Evolutionary conservation across 2,888 invertebrate species (phyloP).

Genomic region (Lithophane semibrunnea): DNA sequence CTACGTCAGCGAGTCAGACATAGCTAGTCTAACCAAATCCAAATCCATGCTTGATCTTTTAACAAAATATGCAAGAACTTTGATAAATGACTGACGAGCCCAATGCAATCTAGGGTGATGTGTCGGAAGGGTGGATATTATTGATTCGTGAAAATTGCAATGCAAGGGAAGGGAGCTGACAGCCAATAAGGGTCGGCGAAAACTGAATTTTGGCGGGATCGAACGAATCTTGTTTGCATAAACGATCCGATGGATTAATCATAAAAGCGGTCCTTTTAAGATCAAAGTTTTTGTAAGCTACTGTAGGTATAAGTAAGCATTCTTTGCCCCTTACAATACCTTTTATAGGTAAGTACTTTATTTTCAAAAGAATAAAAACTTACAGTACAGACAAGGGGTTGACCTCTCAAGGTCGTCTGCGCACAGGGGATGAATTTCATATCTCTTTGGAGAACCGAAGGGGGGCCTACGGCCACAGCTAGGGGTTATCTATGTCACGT

Average conservation of each 20-base stretch:
- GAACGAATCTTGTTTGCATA: slow-evolving; percentile 15
- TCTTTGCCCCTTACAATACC: not conserved
- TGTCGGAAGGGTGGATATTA: slow-evolving; percentile 11
- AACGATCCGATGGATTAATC: not conserved
- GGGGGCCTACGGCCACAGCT: not conserved
- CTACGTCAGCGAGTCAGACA: not conserved
- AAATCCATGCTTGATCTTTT: not conserved
- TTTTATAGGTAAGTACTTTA: not conserved
- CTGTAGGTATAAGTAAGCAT: not conserved
- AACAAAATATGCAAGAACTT: slow-evolving; percentile 1
- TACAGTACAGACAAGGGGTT: not conserved
- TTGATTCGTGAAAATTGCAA: slow-evolving; percentile 33
- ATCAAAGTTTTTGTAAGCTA: not conserved
- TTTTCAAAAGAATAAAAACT: not conserved
- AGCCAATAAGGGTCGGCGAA: slow-evolving; percentile 25
- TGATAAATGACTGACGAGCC: not conserved
- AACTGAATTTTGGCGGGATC: slow-evolving; percentile 14
- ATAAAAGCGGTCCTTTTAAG: not conserved
- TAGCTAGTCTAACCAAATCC: not conserved
- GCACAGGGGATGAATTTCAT: slow-evolving; percentile 15
- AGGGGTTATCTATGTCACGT: slow-evolving; percentile 13
- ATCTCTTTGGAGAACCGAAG: slow-evolving; percentile 6
- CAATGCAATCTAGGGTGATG: not conserved
- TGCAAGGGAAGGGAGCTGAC: not conserved
- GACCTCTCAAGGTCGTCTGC: slow-evolving; percentile 25